Evolutionary conservation across 1,140 invertebrate species (phyloP), one percentile per base, ranked within the genome.

Genomic region (Papilio polytes): DNA sequence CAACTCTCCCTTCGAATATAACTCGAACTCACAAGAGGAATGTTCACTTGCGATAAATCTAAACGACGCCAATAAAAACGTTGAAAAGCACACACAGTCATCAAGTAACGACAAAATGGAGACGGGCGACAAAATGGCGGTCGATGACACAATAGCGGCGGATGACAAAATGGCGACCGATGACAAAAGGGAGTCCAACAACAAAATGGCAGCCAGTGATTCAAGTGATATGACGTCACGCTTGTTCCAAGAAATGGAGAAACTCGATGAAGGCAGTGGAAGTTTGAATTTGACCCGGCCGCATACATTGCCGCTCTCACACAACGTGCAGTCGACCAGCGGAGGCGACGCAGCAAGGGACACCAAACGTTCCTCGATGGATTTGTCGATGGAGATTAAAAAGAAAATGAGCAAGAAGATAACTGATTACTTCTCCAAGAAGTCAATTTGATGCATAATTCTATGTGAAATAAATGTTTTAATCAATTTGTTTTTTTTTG

Each of bases 321-420:
- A 80, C 7, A 70, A 79, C 44, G 51, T 63, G 31, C 70, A 85
- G 15, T 56, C 72, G 22, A 20, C 10, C 36, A 22, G 44, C 22
- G 22, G 74, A 20, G 8, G 22, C 6, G 77, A 84, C 36, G 85
- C 36, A 41, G 36, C 36, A 41, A 41, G 36, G 36, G 36, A 85
- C 9, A 81, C 53, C 26, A 77, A 85, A 22, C 81, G 85, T 7
- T 81, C 85, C 36, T 79, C 81, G 59, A 85, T 83, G 22, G 88
- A 89, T 18, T 51, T 91, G 10, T 80, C 88, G 4, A 80, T 87
- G 8, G 87, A 91, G 78, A 79, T 85, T 96, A 93, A 96, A 97
- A 93, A 90, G 83, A 91, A 85, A 74, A 85, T 90, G 10, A 84
- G 83, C 2, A 91, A 83, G 56, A 93, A 92, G 89, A 94, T 94